These are phyloP conservation scores for Lacanobia oleracea DNA, from an alignment of 2,888 invertebrate species.

Conservation along the genomic window DNA sequence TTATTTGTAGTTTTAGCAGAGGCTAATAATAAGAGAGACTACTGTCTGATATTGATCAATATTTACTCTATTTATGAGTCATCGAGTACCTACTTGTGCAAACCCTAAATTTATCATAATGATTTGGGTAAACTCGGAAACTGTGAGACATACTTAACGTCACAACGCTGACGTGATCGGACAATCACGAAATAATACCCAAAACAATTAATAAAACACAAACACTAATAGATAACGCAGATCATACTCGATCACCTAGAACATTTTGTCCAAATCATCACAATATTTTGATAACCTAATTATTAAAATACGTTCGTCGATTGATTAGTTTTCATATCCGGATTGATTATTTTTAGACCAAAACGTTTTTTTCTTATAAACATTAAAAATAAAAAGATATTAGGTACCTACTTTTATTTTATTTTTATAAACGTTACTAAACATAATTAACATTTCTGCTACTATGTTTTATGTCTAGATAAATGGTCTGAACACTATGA, in stretches of 20 bases:
- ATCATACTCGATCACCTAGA: neutral
- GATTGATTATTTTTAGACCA: slow-evolving; percentile 15
- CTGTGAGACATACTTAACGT: slow-evolving; percentile 25
- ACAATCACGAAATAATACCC: slow-evolving; percentile 24
- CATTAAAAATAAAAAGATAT: neutral
- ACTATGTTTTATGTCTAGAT: neutral
- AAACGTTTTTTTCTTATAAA: neutral
- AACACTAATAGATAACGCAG: slow-evolving; percentile 32
- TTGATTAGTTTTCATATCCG: slow-evolving; percentile 30
- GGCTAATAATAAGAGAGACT: neutral
- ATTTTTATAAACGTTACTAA: neutral
- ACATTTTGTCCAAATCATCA: slow-evolving; percentile 31
- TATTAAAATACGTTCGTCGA: slow-evolving; percentile 11
- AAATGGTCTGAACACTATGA: slow-evolving; percentile 15
- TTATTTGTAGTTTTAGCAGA: neutral
- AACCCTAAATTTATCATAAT: slow-evolving; percentile 30
- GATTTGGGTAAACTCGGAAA: slow-evolving; percentile 11
- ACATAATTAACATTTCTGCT: neutral
- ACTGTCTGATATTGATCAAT: neutral
- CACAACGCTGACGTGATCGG: slow-evolving; percentile 32
- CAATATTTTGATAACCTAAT: slow-evolving; percentile 43
- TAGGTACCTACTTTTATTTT: neutral
- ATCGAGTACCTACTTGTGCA: slow-evolving; percentile 8
- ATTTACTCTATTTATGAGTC: slow-evolving; percentile 28
- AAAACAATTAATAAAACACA: slow-evolving; percentile 12